Percentiles rank a stretch among this genome's conserved stretches.
These are phyloP conservation scores for Lathronympha strigana DNA, from an alignment of 2,888 invertebrate genomes.

Conservation along the genomic window DNA sequence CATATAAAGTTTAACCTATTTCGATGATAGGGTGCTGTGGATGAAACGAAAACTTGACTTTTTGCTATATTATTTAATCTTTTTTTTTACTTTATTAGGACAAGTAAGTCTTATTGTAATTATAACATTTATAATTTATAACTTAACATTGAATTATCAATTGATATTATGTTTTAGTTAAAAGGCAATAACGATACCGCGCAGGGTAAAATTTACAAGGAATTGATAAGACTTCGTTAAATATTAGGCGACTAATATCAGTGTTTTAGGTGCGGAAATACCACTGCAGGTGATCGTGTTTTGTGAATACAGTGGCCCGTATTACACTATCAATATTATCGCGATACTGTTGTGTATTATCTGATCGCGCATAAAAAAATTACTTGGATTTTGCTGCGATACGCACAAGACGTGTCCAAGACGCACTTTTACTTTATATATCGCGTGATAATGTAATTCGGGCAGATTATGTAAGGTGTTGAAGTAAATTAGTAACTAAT, in stretches of 20 bases:
- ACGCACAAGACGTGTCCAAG: no score
- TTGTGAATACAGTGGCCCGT: background rate
- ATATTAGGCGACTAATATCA: conserved; percentile 17
- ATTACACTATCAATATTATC: background rate
- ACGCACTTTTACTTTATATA: no score
- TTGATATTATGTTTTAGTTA: conserved; percentile 17
- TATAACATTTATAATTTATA: conserved; percentile 45
- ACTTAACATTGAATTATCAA: conserved; percentile 3
- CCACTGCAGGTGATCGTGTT: conserved; percentile 51
- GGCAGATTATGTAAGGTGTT: no score
- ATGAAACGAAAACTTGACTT: no score
- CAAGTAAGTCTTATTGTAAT: background rate
- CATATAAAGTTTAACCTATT: no score
- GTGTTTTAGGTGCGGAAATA: conserved; percentile 49
- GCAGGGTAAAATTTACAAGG: conserved; percentile 39
- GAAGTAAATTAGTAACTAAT: no score
- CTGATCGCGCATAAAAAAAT: no score
- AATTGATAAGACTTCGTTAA: conserved; percentile 34
- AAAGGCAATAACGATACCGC: conserved; percentile 25
- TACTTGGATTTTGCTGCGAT: no score
- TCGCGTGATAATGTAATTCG: no score
- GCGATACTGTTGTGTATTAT: background rate
- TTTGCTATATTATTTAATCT: no score
- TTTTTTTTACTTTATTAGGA: no score
- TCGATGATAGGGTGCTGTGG: no score